Percentiles rank a stretch among this genome's conserved stretches.
Conservation (phyloP, 2,888 invertebrate genomes). For the Neocrepidodera transversa region DNA sequence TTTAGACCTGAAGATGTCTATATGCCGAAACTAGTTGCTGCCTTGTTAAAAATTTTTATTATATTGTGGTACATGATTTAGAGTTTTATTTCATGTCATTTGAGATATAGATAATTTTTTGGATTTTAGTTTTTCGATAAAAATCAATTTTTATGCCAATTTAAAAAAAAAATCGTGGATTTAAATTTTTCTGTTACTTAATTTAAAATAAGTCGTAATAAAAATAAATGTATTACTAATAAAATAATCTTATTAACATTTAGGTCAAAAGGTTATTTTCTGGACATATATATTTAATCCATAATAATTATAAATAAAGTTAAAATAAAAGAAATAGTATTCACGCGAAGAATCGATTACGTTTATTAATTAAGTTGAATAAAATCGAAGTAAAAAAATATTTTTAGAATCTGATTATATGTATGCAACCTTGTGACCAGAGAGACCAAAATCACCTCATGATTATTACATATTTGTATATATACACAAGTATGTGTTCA, state of each 20-base stretch:
- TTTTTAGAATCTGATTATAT: conserved; percentile 24
- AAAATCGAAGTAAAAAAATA: conserved; percentile 19
- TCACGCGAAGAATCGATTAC: conserved; percentile 14
- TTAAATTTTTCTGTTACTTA: too few species aligned
- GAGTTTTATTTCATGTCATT: too few species aligned
- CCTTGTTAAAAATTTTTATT: too few species aligned
- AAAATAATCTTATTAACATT: conserved; percentile 8
- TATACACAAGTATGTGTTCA: conserved; percentile 41
- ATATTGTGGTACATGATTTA: too few species aligned
- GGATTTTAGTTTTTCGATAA: too few species aligned
- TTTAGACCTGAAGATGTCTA: too few species aligned
- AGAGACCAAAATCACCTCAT: conserved; percentile 34
- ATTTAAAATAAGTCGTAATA: too few species aligned
- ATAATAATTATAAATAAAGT: conserved; percentile 13
- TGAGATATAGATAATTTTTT: too few species aligned
- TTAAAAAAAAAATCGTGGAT: too few species aligned
- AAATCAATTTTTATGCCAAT: too few species aligned
- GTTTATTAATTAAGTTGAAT: neutral
- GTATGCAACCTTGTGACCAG: conserved; percentile 31
- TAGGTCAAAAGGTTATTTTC: conserved; percentile 16
- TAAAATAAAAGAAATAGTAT: neutral
- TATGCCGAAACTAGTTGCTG: too few species aligned
- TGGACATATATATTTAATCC: neutral
- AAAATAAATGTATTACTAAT: too few species aligned
- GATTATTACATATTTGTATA: conserved; percentile 39